These are phyloP conservation scores for Paralinhomoeus sp. DNA, from an alignment of 2,888 invertebrate genomes.

Conservation along the genomic window DNA sequence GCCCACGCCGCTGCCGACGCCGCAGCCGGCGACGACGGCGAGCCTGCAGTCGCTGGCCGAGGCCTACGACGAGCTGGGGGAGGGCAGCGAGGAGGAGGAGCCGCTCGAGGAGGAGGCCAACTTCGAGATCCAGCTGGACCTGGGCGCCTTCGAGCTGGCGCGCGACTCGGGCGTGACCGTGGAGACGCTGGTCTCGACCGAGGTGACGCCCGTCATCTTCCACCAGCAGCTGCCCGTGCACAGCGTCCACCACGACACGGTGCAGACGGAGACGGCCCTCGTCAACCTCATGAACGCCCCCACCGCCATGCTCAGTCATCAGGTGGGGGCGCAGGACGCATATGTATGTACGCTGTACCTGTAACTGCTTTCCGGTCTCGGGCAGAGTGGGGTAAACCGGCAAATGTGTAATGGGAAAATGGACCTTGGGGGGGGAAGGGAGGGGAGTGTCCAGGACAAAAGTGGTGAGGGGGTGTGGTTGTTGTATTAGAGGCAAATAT, in stretches of 20 bases:
- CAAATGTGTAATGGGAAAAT: no score
- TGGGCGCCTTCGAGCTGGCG: constrained; percentile 21
- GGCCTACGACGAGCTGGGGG: neutral
- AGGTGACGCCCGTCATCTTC: neutral
- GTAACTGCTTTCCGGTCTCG: no score
- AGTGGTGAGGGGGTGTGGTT: no score
- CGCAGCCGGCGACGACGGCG: no score
- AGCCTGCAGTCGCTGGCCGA: no score
- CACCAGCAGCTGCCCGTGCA: constrained; percentile 22
- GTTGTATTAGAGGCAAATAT: no score
- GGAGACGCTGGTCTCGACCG: constrained; percentile 12
- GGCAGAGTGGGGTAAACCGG: no score
- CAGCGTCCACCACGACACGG: constrained; percentile 23
- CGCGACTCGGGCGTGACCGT: constrained; percentile 16
- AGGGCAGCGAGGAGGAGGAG: neutral
- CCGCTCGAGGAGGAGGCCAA: neutral
- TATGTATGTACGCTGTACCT: no score
- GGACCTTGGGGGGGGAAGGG: no score
- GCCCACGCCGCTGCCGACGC: no score
- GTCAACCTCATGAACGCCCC: constrained; percentile 23
- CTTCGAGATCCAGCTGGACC: constrained; percentile 5
- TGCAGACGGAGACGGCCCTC: constrained; percentile 24
- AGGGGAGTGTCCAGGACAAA: no score
- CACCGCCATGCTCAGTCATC: constrained; percentile 16
- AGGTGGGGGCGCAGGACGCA: no score